Evolutionary conservation across 2,797 vertebrate species (phyloP), one percentile per base, ranked within the genome.

Genomic region (Rhabdomys pumilio): DNA sequence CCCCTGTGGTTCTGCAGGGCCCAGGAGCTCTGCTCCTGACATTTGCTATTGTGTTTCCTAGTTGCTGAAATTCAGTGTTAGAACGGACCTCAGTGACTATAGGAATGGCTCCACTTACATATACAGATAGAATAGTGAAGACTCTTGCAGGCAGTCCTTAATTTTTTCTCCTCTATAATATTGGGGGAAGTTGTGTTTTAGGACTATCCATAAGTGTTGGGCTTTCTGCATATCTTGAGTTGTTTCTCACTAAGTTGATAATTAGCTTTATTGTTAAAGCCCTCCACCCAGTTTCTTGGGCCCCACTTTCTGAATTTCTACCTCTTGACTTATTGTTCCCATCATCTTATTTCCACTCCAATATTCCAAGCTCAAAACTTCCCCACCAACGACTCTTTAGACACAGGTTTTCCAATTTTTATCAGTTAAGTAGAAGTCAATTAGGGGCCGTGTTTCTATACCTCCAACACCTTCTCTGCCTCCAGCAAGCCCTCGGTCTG

Each of bases 371-470:
- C 34, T 81, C 61, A 79, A 95, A 82, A 47, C 5, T 26, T 57
- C 22, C 12, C 55, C 20, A 24, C 5, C 34, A 80, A 22, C 22
- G 83, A 61, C 22, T 13, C 84, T n/a, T 88, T 26, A 81, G 77
- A 65, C n/a, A 86, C 14, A 2, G 13, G 10, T 77, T 85, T 94
- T 91, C 59, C 53, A 73, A n/a, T 50, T 67, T 63, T 94, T 82
- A 79, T 88, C 34, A 82, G 89, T 73, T 75, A 85, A 86, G 34
- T 2, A 22, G 84, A 90, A 81, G 15, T 59, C 57, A 63, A 6
- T 61, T 34, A 79, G 26, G 11, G n/a, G 15, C 26, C n/a, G 10
- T 44, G 44, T 93, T 87, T 79, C 20, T 6, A 6, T 9, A 8
- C 53, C 34, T 59, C 12, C 47, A 80, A 13, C 0, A 3, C 34